phyloP scores from a whole-genome alignment of 2,888 invertebrate species.

The Acleris literana region DNA sequence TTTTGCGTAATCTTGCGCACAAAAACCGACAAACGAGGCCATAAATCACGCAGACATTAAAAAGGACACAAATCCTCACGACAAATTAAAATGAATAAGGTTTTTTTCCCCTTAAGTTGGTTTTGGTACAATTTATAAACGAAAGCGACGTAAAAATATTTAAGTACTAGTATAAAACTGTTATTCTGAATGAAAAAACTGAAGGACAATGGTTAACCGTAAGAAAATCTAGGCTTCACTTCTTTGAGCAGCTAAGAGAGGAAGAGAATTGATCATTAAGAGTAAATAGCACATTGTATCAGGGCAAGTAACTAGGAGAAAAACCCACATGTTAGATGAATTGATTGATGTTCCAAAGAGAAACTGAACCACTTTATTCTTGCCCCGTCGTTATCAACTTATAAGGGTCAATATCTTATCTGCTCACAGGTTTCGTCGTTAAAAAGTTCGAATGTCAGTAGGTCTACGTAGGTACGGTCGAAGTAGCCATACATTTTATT shows the following conservation, averaged over 20 bases:
- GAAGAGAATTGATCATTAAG: no score
- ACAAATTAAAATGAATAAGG: slow-evolving; percentile 70
- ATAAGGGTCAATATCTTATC: background rate
- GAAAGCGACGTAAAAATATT: slow-evolving; percentile 4
- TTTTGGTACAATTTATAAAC: slow-evolving; percentile 42
- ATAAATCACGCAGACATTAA: slow-evolving; percentile 57
- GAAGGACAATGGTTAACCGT: no score
- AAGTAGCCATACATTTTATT: no score
- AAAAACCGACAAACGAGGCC: slow-evolving; percentile 27
- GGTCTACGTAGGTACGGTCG: no score
- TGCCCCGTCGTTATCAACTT: background rate
- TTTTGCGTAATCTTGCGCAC: slow-evolving; percentile 9
- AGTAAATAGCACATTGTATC: no score
- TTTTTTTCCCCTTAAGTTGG: slow-evolving; percentile 49
- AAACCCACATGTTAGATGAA: background rate
- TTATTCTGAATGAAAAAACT: no score
- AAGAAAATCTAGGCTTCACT: no score
- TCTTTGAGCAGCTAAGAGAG: no score
- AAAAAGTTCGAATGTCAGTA: no score
- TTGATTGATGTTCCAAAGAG: background rate
- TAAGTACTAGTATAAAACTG: no score
- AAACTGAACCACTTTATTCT: background rate
- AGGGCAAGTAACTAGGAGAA: no score
- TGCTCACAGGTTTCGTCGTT: no score
- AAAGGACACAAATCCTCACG: slow-evolving; percentile 57